phyloP scores from a whole-genome alignment of 1,140 invertebrate genomes.

The Achatina immaculata region DNA sequence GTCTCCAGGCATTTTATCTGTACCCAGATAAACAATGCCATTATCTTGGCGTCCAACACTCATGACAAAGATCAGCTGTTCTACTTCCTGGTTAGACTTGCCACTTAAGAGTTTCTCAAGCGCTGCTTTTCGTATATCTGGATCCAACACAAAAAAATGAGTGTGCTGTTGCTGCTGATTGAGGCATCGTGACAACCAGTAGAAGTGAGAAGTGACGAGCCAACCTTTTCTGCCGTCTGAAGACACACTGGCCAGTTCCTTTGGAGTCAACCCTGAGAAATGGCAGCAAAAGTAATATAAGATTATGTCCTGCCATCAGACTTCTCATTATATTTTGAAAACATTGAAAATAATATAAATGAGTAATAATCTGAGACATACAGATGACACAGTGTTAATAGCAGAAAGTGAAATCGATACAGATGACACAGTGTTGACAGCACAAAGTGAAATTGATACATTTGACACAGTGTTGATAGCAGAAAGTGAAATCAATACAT shows the following conservation, averaged over 20 bases:
- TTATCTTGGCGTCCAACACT: constrained; percentile 36
- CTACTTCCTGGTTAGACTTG: neutral
- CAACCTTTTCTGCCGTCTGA: constrained; percentile 35
- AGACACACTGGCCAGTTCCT: constrained; percentile 25
- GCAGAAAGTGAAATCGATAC: too few species aligned
- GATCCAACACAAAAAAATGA: constrained; percentile 30
- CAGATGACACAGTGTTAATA: too few species aligned
- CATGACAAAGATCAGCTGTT: constrained; percentile 26
- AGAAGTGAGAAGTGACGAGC: constrained; percentile 37
- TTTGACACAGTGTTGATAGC: too few species aligned
- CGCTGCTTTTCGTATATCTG: neutral
- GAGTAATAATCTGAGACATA: neutral
- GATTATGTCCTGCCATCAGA: neutral
- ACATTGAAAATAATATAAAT: neutral
- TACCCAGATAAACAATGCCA: constrained; percentile 33
- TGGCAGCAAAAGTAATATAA: constrained; percentile 10
- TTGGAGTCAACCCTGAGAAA: constrained; percentile 35
- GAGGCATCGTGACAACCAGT: constrained; percentile 34
- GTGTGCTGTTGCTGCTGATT: constrained; percentile 33
- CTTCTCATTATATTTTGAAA: neutral
- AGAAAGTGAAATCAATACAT: too few species aligned
- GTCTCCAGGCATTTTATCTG: constrained; percentile 29
- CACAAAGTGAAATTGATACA: too few species aligned
- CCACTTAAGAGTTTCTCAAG: neutral
- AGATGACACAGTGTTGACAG: too few species aligned